Evolutionary conservation across 2,888 invertebrate species (phyloP).

Genomic region (Cryptosula pallasiana): DNA sequence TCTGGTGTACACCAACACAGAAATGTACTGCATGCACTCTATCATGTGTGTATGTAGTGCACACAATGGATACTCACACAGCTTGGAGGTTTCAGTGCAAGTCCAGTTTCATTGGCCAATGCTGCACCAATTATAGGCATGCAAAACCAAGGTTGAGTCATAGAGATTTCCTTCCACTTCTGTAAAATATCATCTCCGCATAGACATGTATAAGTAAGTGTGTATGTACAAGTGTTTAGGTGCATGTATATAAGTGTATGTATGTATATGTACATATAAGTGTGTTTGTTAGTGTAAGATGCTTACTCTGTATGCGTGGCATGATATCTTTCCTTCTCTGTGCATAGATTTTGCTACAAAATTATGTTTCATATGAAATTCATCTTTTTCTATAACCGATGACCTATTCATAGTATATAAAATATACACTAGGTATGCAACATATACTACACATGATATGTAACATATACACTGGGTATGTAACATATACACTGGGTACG

Average conservation of each 20-base stretch:
- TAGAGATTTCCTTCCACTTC: not conserved
- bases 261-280: no score
- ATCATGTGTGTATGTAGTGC: no score
- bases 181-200: not conserved
- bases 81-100: not conserved
- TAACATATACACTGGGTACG: no score
- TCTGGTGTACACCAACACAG: no score
- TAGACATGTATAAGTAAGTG: no score
- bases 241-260: no score
- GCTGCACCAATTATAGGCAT: not conserved
- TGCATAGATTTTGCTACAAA: not conserved
- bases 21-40: no score
- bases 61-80: not conserved
- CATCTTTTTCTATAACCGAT: no score
- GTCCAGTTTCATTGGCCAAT: not conserved
- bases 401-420: no score
- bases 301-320: not conserved
- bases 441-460: not conserved
- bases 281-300: no score
- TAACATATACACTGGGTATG: not conserved
- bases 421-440: not conserved
- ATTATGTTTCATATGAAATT: no score
- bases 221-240: no score
- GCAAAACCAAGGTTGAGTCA: not conserved
- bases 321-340: not conserved